Base-by-base conservation (phyloP, 2,888 invertebrate species). In the Maniola hyperantus region DNA sequence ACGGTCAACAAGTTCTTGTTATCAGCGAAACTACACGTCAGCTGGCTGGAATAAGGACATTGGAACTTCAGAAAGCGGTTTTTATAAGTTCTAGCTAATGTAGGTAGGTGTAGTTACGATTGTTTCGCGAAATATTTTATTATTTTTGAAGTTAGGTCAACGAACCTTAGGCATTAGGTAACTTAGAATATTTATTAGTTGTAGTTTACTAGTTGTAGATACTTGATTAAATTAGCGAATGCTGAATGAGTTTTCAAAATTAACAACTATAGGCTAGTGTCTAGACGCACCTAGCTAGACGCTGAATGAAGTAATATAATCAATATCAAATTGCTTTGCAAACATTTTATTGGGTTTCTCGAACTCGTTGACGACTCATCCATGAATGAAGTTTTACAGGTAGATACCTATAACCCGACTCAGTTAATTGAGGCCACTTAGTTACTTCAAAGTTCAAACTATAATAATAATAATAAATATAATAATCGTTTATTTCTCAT, bases 21-120 rank as follows among this genome's bases (percentile, higher is more conserved):
- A 55, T 39, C 55, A 55, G 10, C 36, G 55, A 55, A 55, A 36
- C 34, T 54, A 54, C 54, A 36, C 11, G 55, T 54, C 34, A 26
- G 26, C 26, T 15, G 7, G 15, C 54, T 15, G 5, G 55, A 36
- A 18, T 55, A 55, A 55, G 36, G 36, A 39, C 55, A 18, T 53
- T 10, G 55, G 36, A 55, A 18, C 8, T 55, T 55, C 36, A 33
- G 51, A 53, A 33, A 53, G 18, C 48, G 18, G 48, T 18, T 48
- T 48, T 18, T 18, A 18, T 48, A 18, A n/a, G 51, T 5, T 53
- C 33, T 53, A 48, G 6, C 15, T 46, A 15, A 48, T 42, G 0
- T 42, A 13, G 42, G 42, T 42, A 26, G 26, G 26, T 26, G 26
- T 26, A n/a, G n/a, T n/a, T n/a, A 26, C 4, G 26, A 26, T 26